These are phyloP conservation scores for Thumatha senex DNA, from an alignment of 2,888 invertebrate species.

Conservation along the genomic window DNA sequence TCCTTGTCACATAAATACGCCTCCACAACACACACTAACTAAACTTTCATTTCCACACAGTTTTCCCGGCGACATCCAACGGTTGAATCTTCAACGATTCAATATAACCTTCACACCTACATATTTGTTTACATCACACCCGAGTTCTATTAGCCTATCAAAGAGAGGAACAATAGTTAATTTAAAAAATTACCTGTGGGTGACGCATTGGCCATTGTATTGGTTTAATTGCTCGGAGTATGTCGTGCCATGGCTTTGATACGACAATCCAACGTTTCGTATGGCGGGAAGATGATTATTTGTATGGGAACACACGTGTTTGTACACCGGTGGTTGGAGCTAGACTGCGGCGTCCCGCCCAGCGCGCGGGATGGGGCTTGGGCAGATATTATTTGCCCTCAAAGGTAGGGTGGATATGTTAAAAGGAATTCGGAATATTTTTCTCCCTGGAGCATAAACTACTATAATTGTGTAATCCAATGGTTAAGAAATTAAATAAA, in stretches of 20 bases:
- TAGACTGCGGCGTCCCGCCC: slow-evolving; percentile 52
- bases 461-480: background rate
- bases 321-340: slow-evolving; percentile 27
- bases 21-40: background rate
- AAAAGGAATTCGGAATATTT: background rate
- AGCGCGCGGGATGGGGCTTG: slow-evolving; percentile 43
- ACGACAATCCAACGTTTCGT: slow-evolving; percentile 34
- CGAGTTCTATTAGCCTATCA: slow-evolving; percentile 1
- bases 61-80: slow-evolving; percentile 10
- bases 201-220: slow-evolving; percentile 71
- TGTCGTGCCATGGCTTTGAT: slow-evolving; percentile 27
- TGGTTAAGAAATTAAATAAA: no score
- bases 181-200: slow-evolving; percentile 59
- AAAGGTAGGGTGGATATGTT: slow-evolving; percentile 19
- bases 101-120: slow-evolving; percentile 6
- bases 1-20: background rate
- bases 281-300: slow-evolving; percentile 46
- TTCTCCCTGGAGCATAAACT: background rate
- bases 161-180: slow-evolving; percentile 43
- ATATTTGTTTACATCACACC: slow-evolving; percentile 24
- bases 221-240: slow-evolving; percentile 46
- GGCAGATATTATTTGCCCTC: slow-evolving; percentile 46
- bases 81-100: slow-evolving; percentile 5
- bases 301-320: slow-evolving; percentile 13
- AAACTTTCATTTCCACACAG: slow-evolving; percentile 13